Evolutionary conservation across 2,113 vertebrate genomes (phyloP), one percentile per base, ranked within the genome.

Genomic region (Gallinago paraguaiae): DNA sequence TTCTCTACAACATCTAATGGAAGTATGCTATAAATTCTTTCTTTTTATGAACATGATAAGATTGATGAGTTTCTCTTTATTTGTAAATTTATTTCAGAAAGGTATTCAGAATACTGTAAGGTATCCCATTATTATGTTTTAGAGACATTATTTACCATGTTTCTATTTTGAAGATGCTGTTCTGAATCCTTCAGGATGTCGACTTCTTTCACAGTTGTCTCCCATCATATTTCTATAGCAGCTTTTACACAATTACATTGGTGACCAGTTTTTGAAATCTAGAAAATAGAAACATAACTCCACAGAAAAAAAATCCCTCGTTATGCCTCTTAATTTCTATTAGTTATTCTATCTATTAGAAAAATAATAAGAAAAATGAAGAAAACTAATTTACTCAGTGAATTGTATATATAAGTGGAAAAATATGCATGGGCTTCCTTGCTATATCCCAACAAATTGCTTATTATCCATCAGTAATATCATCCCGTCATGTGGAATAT

Each of bases 401-500:
- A 95, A 85, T 92, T 88, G 27, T 37, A 69, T 57, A 80, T 37
- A 9, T n/a, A 82, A 92, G 69, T 84, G 61, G 39, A 85, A 95
- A 95, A 90, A 61, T 50, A 82, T 53, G 69, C 50, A 82, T 71
- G 69, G 70, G 19, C 79, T 94, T 96, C 70, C 51, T 79, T 92
- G 46, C 53, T 90, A 16, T 82, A 82, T 68, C 91, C 63, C 50
- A 82, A 70, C 33, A 93, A 95, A 95, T 92, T 93, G 41, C 76
- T 27, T 75, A 88, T 93, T 96, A 88, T 93, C 54, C 77, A 70
- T 91, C 61, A 88, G 80, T 91, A 95, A 86, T 75, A 84, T 89
- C 84, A 93, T 54, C 82, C 84, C 91, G 39, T 82, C 94, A 88
- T 86, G 69, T 93, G 82, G 41, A 96, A 93, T 86, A 93, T 93